Base-by-base conservation (phyloP, 1,140 invertebrate species). In the Macrobrachium rosenbergii region DNA sequence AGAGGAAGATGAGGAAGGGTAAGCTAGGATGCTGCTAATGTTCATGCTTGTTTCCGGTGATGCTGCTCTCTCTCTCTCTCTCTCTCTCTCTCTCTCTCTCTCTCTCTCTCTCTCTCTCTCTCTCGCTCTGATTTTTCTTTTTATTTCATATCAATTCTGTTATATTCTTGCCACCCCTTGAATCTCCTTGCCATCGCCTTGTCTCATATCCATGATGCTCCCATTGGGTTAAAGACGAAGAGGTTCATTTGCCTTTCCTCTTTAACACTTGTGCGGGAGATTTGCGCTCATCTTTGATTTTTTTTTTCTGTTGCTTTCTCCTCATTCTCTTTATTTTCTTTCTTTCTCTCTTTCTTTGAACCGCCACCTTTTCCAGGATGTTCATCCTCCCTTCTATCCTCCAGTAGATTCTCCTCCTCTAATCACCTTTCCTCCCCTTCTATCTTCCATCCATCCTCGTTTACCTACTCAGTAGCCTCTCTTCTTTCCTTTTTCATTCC, bases 31-130 rank as follows among this genome's bases (percentile, higher is more conserved):
- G 8, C 12, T 52, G 52, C 28, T 37, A 37, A 37, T 52, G 52
- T 8, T 52, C 7, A 5, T 52, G 12, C 52, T 8, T 10, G 52
- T 0, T 52, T 10, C 12, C 2, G 52, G 28, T 37, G 28, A 37
- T 37, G 28, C 28, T 37, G 28, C 28, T 37, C 28, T 37, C 28
- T 37, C 69, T 73, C 69, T 73, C 69, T 73, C 69, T 73, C 69
- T 73, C 69, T 73, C 69, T 73, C 69, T 73, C 69, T 73, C 69
- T 73, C 69, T 73, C 69, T 73, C 69, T 73, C 69, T 73, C 69
- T 73, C 69, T 73, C 69, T 73, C 69, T 73, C 69, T 73, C 69
- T 73, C 69, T 73, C 69, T 73, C 69, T 73, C 69, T 73, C 69
- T 73, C 69, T 73, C 69, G 19, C 69, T 73, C 2, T 52, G 52